Conservation (phyloP, 2,113 vertebrate genomes). For the Oryzias melastigma region DNA sequence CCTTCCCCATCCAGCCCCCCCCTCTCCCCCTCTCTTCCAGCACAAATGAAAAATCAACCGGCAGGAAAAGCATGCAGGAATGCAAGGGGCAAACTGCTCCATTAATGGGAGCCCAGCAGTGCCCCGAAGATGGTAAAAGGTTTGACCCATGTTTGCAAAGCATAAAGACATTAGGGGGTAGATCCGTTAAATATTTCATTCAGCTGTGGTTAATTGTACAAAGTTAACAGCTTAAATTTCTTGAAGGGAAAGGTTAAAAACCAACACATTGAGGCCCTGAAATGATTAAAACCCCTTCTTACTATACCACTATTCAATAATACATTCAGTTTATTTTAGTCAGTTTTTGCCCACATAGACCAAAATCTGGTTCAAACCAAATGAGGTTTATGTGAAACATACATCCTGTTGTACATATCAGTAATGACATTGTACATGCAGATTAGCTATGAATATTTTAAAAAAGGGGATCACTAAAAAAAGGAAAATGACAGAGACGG, state of each 20-base stretch:
- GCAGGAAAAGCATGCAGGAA: constrained; percentile 48
- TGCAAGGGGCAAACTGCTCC: constrained; percentile 28
- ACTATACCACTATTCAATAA: not conserved
- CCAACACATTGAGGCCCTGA: not conserved
- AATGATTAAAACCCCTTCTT: not conserved
- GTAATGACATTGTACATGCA: constrained; percentile 78
- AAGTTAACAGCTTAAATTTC: not conserved
- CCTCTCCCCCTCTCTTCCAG: constrained; percentile 2
- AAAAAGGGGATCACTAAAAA: constrained; percentile 75
- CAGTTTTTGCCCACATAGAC: constrained; percentile 16
- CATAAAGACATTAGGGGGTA: constrained; percentile 1
- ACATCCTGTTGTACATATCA: constrained; percentile 59
- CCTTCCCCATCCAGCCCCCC: constrained; percentile 10
- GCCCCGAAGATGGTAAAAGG: constrained; percentile 20
- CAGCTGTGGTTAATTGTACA: not conserved
- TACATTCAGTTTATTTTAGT: not conserved
- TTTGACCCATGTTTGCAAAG: constrained; percentile 9
- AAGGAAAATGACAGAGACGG: constrained; percentile 61
- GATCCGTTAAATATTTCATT: constrained; percentile 15
- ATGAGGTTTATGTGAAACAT: constrained; percentile 56
- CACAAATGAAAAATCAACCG: constrained; percentile 68
- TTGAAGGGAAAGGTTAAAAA: not conserved
- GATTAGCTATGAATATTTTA: constrained; percentile 80
- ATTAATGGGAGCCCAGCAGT: constrained; percentile 46
- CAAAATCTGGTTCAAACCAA: constrained; percentile 39